These are phyloP conservation scores for Bombus superbus DNA, from an alignment of 1,140 invertebrate genomes.

Conservation along the genomic window DNA sequence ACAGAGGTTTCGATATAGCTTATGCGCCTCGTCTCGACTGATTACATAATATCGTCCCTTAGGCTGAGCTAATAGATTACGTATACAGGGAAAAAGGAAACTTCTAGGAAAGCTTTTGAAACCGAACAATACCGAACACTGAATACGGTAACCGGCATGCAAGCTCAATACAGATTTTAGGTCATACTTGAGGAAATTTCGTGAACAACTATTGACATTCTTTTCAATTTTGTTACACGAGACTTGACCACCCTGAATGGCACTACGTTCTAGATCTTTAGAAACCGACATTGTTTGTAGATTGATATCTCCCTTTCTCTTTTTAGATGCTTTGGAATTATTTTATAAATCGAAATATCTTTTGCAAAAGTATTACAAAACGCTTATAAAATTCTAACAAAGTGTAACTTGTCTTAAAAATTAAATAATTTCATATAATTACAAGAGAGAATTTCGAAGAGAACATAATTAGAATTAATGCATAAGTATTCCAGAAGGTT, in stretches of 20 bases:
- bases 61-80: constrained; percentile 27
- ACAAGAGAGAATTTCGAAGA: not conserved
- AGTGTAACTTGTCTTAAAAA: not conserved
- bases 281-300: no score
- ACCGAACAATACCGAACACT: constrained; percentile 29
- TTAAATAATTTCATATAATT: not conserved
- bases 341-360: not conserved
- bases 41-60: constrained; percentile 29
- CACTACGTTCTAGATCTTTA: not conserved
- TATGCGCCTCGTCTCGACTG: constrained; percentile 24
- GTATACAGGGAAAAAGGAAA: not conserved
- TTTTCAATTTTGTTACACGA: constrained; percentile 13
- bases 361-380: not conserved
- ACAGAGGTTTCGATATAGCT: constrained; percentile 13
- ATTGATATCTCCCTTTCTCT: not conserved
- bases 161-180: constrained; percentile 30
- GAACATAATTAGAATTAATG: not conserved
- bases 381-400: not conserved
- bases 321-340: not conserved
- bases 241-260: not conserved
- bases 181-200: constrained; percentile 31
- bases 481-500: not conserved
- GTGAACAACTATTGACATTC: constrained; percentile 46
- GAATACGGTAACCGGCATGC: constrained; percentile 29
- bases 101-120: constrained; percentile 10